Conservation (phyloP, 2,888 invertebrate genomes). For the Orthosia gracilis region DNA sequence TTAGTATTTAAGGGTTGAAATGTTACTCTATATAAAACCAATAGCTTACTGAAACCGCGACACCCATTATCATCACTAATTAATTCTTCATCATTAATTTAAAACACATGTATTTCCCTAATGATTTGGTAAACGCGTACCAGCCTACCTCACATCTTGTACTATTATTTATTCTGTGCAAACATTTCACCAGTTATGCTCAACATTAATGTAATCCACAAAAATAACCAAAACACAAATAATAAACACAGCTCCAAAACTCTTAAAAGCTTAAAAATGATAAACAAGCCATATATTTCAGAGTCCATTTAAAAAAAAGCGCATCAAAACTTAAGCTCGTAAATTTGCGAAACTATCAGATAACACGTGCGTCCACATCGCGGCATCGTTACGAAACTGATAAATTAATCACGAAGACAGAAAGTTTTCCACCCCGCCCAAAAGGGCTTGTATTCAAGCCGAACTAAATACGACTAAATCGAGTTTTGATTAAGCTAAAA, state of each 20-base stretch:
- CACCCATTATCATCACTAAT: too few species aligned
- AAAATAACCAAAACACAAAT: not conserved
- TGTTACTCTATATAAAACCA: not conserved
- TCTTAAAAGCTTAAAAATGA: conserved; percentile 32
- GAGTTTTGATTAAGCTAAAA: conserved; percentile 80
- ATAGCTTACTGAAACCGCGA: too few species aligned
- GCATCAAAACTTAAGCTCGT: conserved; percentile 59
- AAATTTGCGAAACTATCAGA: conserved; percentile 64
- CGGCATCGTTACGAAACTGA: conserved; percentile 68
- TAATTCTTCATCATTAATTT: too few species aligned
- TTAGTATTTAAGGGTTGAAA: not conserved
- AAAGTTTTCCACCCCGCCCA: conserved; percentile 75
- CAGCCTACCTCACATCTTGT: too few species aligned
- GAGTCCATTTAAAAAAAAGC: conserved; percentile 60
- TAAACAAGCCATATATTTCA: conserved; percentile 34
- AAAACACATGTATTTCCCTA: too few species aligned
- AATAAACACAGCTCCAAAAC: conserved; percentile 3
- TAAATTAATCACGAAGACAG: conserved; percentile 79
- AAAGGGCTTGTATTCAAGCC: conserved; percentile 77
- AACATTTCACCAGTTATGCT: too few species aligned
- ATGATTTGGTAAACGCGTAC: too few species aligned
- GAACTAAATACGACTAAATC: conserved; percentile 79
- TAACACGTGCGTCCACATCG: conserved; percentile 62
- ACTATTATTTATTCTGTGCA: too few species aligned
- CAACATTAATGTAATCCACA: too few species aligned